These are phyloP conservation scores for Amblyopsis rosae DNA, from an alignment of 2,113 vertebrate species.

Conservation along the genomic window DNA sequence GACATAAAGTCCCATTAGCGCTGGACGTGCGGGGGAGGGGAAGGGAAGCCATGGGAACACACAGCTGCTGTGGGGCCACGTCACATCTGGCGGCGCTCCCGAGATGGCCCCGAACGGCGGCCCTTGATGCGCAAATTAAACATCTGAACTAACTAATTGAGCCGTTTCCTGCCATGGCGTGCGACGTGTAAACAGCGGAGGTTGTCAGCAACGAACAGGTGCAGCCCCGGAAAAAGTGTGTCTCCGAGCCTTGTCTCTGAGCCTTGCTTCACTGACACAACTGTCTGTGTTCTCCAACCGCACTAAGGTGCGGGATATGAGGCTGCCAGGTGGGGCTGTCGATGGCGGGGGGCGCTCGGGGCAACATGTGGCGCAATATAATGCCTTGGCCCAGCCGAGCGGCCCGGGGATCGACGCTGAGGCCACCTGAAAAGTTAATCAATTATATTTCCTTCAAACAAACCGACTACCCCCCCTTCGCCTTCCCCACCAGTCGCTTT, in stretches of 20 bases:
- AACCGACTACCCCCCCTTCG: constrained; percentile 1
- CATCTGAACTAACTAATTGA: constrained; percentile 63
- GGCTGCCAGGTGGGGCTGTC: constrained; percentile 26
- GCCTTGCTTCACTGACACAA: constrained; percentile 43
- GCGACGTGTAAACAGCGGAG: constrained; percentile 53
- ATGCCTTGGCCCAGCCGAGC: constrained; percentile 16
- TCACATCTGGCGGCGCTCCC: constrained; percentile 56
- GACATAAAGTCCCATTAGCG: constrained; percentile 63
- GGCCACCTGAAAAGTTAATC: constrained; percentile 55
- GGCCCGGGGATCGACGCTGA: constrained; percentile 31
- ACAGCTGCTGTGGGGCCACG: constrained; percentile 52
- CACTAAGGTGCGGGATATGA: constrained; percentile 19
- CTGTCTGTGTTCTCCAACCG: constrained; percentile 50
- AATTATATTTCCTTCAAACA: constrained; percentile 19
- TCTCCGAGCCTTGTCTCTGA: constrained; percentile 36
- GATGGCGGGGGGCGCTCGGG: constrained; percentile 47
- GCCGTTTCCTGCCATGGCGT: constrained; percentile 54
- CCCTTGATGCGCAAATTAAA: constrained; percentile 62
- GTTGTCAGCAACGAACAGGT: constrained; percentile 49
- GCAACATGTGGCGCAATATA: constrained; percentile 57
- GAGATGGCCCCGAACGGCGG: constrained; percentile 41
- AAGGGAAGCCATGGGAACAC: constrained; percentile 21
- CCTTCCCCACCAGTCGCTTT: constrained; percentile 45
- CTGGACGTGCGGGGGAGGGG: constrained; percentile 27
- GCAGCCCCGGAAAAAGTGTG: constrained; percentile 58